Conservation (phyloP, 1,140 invertebrate genomes). For the Ostrea edulis region DNA sequence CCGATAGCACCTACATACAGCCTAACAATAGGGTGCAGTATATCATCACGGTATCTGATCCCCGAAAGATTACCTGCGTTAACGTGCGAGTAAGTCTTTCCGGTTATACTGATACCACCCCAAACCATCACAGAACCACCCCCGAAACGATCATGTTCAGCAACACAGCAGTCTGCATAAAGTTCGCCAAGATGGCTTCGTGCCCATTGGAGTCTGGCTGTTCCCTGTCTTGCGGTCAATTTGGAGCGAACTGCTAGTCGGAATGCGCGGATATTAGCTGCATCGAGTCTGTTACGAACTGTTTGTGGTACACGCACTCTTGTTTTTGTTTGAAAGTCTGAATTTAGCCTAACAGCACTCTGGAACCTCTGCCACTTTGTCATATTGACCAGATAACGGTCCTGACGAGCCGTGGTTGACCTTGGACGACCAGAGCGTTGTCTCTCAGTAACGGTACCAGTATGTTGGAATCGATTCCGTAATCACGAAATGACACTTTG, state of each 20-base stretch:
- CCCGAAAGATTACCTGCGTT: not conserved
- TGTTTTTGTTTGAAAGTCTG: constrained; percentile 26
- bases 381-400: too few relatives aligned
- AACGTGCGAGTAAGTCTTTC: not conserved
- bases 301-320: not conserved
- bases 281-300: not conserved
- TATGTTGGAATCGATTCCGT: constrained; percentile 44
- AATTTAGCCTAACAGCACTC: too few relatives aligned
- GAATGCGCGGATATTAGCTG: too few relatives aligned
- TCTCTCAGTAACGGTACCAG: not conserved
- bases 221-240: too few relatives aligned
- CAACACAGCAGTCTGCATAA: too few relatives aligned
- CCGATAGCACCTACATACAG: not conserved
- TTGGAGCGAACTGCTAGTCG: too few relatives aligned
- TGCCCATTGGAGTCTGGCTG: too few relatives aligned
- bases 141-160: too few relatives aligned
- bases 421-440: constrained; percentile 38
- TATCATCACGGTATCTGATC: not conserved
- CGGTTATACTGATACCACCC: too few relatives aligned
- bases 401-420: not conserved
- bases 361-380: too few relatives aligned
- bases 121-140: too few relatives aligned
- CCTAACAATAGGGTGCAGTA: constrained; percentile 18
- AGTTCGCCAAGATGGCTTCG: too few relatives aligned
- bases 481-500: constrained; percentile 30